Evolutionary conservation across 2,113 vertebrate species (phyloP).

Genomic region (cattle (Bos taurus)): DNA sequence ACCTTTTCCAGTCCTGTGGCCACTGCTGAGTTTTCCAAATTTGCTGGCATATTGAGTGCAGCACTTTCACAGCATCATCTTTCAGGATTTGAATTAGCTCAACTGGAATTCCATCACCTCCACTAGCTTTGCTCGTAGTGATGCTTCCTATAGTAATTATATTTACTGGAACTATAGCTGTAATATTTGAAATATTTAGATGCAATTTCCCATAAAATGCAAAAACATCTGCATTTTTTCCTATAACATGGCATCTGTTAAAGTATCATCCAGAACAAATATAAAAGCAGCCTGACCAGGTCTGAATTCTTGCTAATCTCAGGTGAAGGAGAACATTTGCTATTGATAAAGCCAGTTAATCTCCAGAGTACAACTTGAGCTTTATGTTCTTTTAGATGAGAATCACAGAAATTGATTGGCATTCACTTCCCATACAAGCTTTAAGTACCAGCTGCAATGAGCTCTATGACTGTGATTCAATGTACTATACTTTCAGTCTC

Average conservation of each 20-base stretch:
- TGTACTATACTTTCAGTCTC: not conserved
- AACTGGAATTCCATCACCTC: no score
- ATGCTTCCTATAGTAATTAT: not conserved
- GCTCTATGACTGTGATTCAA: not conserved
- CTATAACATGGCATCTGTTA: not conserved
- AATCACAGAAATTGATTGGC: slow-evolving; percentile 4
- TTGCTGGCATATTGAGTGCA: no score
- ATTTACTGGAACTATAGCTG: not conserved
- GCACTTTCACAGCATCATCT: no score
- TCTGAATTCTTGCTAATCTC: slow-evolving; percentile 17
- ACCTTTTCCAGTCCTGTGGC: no score
- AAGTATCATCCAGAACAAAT: not conserved
- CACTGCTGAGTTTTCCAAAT: no score
- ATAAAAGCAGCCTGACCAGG: not conserved
- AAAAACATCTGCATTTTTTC: not conserved
- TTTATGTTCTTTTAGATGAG: slow-evolving; percentile 30
- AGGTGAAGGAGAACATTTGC: not conserved
- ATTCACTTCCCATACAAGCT: not conserved
- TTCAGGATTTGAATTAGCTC: no score
- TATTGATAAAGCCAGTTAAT: slow-evolving; percentile 8
- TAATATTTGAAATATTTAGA: not conserved
- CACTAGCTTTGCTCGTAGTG: no score
- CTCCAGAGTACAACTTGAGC: not conserved
- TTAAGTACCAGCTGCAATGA: not conserved
- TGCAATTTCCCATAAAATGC: not conserved